Conservation (phyloP, 2,113 vertebrate species). For the Ploceus nigricollis region DNA sequence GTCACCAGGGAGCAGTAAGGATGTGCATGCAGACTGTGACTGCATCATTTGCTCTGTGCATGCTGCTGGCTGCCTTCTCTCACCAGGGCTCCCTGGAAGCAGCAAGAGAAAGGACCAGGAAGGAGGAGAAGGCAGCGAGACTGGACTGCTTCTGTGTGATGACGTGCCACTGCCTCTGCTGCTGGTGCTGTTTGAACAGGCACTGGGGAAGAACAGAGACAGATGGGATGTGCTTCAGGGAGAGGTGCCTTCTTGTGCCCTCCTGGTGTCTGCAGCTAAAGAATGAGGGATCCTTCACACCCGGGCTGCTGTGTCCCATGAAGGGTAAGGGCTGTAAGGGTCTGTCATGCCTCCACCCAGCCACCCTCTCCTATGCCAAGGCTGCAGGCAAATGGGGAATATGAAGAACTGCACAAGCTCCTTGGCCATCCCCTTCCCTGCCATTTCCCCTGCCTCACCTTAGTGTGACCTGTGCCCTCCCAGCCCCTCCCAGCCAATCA, state of each 20-base stretch:
- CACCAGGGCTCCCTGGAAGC: not conserved
- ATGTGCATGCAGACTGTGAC: not conserved
- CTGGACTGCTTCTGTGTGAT: not conserved
- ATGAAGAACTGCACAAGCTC: not conserved
- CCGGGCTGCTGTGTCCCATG: not conserved
- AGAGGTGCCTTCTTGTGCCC: not conserved
- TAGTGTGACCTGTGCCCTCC: accelerated
- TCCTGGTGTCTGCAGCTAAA: not conserved
- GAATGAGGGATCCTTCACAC: not conserved
- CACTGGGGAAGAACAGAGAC: not conserved
- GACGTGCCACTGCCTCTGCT: not conserved
- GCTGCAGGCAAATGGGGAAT: not conserved
- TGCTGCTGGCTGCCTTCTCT: not conserved
- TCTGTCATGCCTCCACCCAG: not conserved
- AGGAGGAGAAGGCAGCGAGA: not conserved
- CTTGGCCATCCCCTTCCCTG: not conserved
- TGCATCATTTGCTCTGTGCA: not conserved
- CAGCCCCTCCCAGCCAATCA: not conserved
- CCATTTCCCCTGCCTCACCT: accelerated
- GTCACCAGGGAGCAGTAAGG: constrained; percentile 16
- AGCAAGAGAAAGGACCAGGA: not conserved
- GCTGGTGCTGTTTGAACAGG: accelerated
- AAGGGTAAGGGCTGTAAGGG: not conserved
- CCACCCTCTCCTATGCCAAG: not conserved
- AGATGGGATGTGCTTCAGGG: not conserved